These are phyloP conservation scores for Diceros bicornis DNA, from an alignment of 2,797 vertebrate species.

Conservation along the genomic window DNA sequence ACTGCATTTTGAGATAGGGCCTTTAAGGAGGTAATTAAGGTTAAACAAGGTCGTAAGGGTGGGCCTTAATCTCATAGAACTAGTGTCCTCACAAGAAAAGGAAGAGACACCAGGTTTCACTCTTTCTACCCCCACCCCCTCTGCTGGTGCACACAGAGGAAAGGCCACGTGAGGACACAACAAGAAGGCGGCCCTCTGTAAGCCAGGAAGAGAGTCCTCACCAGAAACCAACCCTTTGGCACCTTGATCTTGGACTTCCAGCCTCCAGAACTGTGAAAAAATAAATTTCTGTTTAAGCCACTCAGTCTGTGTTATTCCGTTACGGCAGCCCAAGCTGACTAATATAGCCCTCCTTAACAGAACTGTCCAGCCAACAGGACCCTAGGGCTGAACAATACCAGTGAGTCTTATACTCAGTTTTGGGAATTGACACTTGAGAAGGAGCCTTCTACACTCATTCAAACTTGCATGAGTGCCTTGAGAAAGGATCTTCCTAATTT, in stretches of 20 bases:
- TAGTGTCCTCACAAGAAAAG: background rate
- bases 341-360: background rate
- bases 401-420: background rate
- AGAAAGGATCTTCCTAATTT: background rate
- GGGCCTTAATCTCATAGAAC: background rate
- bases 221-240: background rate
- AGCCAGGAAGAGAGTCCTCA: background rate
- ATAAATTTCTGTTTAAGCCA: background rate
- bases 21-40: slow-evolving; percentile 2
- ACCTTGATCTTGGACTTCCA: background rate
- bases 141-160: background rate
- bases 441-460: background rate
- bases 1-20: background rate
- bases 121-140: background rate
- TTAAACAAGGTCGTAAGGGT: background rate
- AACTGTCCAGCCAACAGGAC: background rate
- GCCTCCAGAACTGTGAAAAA: background rate
- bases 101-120: background rate
- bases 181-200: background rate
- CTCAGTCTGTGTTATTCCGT: background rate
- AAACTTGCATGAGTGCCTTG: background rate
- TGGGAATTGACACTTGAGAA: background rate
- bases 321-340: background rate
- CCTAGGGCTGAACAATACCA: background rate
- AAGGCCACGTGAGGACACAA: background rate